Evolutionary conservation across 2,113 vertebrate species (phyloP).

Genomic region (Leucoraja erinaceus): DNA sequence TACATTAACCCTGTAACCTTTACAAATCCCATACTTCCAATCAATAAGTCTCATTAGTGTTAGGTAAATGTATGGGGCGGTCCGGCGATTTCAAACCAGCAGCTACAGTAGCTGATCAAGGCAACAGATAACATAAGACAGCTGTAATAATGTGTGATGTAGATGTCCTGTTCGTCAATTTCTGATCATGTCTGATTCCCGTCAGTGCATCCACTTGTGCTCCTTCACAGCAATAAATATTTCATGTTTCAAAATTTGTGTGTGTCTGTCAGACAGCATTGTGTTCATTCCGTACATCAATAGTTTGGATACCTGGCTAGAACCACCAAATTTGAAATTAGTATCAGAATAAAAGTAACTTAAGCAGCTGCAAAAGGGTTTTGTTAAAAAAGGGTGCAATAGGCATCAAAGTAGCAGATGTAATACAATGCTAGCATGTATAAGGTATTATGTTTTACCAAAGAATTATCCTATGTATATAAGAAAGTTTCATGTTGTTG

Average conservation of each 20-base stretch:
- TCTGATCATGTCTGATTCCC: not conserved
- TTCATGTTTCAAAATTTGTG: not conserved
- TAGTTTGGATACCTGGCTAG: not conserved
- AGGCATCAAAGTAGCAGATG: not conserved
- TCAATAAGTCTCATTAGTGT: conserved; percentile 64
- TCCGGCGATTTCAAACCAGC: conserved; percentile 19
- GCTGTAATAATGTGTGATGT: not conserved
- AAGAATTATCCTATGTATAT: not conserved
- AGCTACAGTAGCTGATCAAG: not conserved
- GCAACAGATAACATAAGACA: not conserved
- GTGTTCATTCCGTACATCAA: not conserved
- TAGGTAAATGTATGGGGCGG: conserved; percentile 57
- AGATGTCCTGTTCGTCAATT: conserved; percentile 1
- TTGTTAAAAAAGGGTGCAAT: not conserved
- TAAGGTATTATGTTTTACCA: not conserved
- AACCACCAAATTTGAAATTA: not conserved
- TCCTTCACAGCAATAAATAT: conserved; percentile 9
- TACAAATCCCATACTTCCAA: conserved; percentile 64
- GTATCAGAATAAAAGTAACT: not conserved
- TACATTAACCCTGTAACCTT: conserved; percentile 62
- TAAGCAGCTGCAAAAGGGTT: not conserved
- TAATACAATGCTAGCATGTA: not conserved
- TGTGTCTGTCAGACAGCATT: not conserved
- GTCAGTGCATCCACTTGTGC: not conserved
- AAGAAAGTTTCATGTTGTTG: not conserved